Conservation (phyloP, 2,797 vertebrate genomes). For the Petrocephalus schoutedeni region DNA sequence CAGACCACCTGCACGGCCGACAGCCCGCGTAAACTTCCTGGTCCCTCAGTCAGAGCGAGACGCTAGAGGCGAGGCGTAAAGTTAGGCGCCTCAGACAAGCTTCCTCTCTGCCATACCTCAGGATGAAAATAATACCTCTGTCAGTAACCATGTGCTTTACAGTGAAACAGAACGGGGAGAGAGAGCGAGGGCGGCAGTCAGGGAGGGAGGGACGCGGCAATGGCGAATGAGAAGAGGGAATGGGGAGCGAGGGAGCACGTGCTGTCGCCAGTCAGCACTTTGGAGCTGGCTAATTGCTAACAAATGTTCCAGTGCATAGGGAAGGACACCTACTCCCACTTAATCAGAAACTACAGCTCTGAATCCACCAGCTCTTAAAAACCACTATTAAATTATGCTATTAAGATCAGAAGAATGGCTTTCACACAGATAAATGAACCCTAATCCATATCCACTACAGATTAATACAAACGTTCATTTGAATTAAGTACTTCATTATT, state of each 20-base stretch:
- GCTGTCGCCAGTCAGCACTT: conserved; percentile 52
- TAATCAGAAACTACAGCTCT: neutral
- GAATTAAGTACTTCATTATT: neutral
- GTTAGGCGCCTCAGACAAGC: conserved; percentile 42
- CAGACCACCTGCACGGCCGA: conserved; percentile 15
- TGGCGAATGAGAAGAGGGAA: conserved; percentile 30
- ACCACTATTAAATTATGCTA: neutral
- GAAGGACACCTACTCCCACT: conserved; percentile 46
- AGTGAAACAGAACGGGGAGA: conserved; percentile 40
- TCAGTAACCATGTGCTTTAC: conserved; percentile 58
- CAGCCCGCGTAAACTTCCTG: conserved; percentile 49
- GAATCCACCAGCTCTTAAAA: neutral
- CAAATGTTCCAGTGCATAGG: conserved; percentile 64
- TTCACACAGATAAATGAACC: neutral
- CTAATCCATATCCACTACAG: neutral
- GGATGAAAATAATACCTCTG: conserved; percentile 48
- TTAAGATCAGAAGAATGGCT: neutral
- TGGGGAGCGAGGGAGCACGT: conserved; percentile 36
- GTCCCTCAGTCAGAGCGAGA: neutral
- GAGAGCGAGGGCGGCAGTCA: conserved; percentile 34
- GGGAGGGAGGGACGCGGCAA: conserved; percentile 35
- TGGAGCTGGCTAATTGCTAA: conserved; percentile 66
- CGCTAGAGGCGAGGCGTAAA: conserved; percentile 26
- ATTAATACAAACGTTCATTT: neutral
- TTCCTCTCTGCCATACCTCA: conserved; percentile 40